Evolutionary conservation across 2,113 vertebrate genomes (phyloP), one percentile per base, ranked within the genome.

Genomic region (Atrichornis clamosus): DNA sequence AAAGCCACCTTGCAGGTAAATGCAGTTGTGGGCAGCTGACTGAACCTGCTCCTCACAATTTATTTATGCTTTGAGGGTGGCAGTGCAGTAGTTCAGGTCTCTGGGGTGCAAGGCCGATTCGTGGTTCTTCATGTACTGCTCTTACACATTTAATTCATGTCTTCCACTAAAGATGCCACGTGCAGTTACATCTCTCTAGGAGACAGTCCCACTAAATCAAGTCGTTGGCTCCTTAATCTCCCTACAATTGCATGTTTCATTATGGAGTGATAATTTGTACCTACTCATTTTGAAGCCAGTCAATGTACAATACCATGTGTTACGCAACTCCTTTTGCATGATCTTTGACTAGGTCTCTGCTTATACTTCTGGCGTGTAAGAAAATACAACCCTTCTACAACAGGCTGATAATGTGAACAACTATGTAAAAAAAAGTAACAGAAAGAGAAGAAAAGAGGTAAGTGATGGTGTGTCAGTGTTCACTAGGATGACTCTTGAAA

Each of bases 61-160:
- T 65, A 30, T 56, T 90, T 91, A 28, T 1, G 2, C 33, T 77
- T 55, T 62, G 59, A 62, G 60, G 12, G 46, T 86, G 63, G 8
- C 42, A 50, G 35, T 41, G 18, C 18, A 28, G 10, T 15, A 41
- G 33, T 55, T 33, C 37, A 74, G 32, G 10, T 16, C 26, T 30
- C 16, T 37, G 35, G 41, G 4, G 7, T 46, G 35, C 64, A 49
- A 47, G 23, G 20, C 19, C 26, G 18, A 30, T 11, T 73, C 10
- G 20, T 62, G 4, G 9, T 60, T 69, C 41, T 73, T 79, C 20
- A 46, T n/a, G 13, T 60, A 16, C 13, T 73, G 39, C 12, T 77
- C 12, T 62, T 42, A 37, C 6, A 42, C 3, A 1, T 2, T 0
- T 52, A 44, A 65, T 77, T 39, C 1, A 0, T 55, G 19, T 67